Percentiles rank a stretch among this genome's conserved stretches.
Evolutionary conservation across 2,888 invertebrate genomes (phyloP).

Genomic region (Adela reaumurella): DNA sequence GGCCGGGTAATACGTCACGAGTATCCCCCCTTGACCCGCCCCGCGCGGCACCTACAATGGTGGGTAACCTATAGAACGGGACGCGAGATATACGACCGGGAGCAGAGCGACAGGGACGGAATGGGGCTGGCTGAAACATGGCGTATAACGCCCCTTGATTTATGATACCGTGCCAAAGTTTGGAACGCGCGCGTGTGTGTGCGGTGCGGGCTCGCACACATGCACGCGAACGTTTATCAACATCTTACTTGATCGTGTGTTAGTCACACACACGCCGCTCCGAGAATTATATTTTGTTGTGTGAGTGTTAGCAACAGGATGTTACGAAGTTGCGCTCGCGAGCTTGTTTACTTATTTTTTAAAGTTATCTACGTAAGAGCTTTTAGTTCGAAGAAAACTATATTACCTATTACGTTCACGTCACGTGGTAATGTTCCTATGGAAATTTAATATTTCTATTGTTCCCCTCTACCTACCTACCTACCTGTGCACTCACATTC

Average conservation of each 20-base stretch:
- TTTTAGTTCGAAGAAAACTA: too few relatives aligned
- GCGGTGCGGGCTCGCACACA: background rate
- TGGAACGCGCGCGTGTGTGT: slow-evolving; percentile 20
- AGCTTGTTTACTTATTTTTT: too few relatives aligned
- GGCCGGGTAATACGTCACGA: slow-evolving; percentile 52
- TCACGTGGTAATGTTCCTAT: too few relatives aligned
- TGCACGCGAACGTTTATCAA: background rate
- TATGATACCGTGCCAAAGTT: slow-evolving; percentile 54
- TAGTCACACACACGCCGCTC: slow-evolving; percentile 27
- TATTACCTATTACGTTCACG: too few relatives aligned
- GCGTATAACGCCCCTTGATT: slow-evolving; percentile 57
- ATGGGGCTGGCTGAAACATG: slow-evolving; percentile 48
- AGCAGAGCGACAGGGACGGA: slow-evolving; percentile 35
- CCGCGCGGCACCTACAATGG: slow-evolving; percentile 16
- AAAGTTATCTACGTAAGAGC: too few relatives aligned
- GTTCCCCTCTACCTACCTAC: too few relatives aligned
- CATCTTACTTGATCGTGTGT: slow-evolving; percentile 24
- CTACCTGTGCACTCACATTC: too few relatives aligned
- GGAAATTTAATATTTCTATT: too few relatives aligned
- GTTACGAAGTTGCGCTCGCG: background rate
- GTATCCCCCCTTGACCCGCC: slow-evolving; percentile 41
- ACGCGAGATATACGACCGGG: slow-evolving; percentile 23
- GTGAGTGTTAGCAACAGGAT: background rate
- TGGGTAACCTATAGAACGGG: slow-evolving; percentile 22
- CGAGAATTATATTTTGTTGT: background rate